Evolutionary conservation across 2,888 invertebrate genomes (phyloP).

Genomic region (Macrophya annulata): DNA sequence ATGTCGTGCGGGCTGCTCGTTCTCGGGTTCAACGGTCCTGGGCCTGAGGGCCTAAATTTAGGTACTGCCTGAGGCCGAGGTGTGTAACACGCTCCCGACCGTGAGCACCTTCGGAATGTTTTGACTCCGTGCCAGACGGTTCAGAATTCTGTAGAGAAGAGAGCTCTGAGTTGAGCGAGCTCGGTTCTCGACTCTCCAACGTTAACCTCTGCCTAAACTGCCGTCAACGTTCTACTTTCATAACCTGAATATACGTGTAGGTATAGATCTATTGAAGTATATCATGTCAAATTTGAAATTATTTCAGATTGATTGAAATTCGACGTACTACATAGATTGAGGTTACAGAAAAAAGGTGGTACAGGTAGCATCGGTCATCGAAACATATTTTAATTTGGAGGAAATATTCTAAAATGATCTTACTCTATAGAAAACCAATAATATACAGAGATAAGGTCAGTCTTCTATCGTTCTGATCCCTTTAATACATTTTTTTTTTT

Average conservation of each 20-base stretch:
- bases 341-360: neutral
- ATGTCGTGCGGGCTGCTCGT: neutral
- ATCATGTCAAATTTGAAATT: neutral
- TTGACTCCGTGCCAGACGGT: slow-evolving; percentile 54
- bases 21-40: slow-evolving; percentile 53
- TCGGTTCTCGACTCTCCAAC: neutral
- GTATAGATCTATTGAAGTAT: neutral
- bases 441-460: too few relatives aligned
- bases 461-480: too few relatives aligned
- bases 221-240: slow-evolving; percentile 46
- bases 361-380: neutral
- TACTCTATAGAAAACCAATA: too few relatives aligned
- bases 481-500: too few relatives aligned
- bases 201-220: slow-evolving; percentile 3
- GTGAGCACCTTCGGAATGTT: slow-evolving; percentile 55
- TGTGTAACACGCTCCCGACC: slow-evolving; percentile 50
- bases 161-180: neutral
- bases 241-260: neutral
- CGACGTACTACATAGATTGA: neutral
- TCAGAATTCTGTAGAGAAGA: neutral
- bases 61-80: slow-evolving; percentile 48
- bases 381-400: neutral
- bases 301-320: neutral
- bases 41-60: slow-evolving; percentile 56
- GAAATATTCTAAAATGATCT: too few relatives aligned